Evolutionary conservation across 2,113 vertebrate genomes (phyloP).

Genomic region (Grus americana): DNA sequence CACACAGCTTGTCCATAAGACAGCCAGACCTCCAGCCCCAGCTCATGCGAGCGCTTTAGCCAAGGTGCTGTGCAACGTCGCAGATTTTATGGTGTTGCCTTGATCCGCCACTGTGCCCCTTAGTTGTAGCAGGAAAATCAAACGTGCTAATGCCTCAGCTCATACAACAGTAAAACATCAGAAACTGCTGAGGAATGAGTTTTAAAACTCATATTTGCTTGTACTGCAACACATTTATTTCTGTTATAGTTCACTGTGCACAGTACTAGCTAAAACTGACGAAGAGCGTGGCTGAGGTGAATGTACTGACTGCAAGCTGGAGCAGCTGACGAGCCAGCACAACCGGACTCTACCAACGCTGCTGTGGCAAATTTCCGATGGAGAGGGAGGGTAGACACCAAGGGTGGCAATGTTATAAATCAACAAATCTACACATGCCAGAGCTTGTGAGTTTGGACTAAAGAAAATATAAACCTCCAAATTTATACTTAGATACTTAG

Average conservation of each 20-base stretch:
- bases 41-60: neutral
- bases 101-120: neutral
- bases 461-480: neutral
- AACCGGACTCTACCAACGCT: neutral
- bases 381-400: neutral
- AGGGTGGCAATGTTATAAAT: neutral
- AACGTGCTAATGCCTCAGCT: neutral
- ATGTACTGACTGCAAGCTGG: neutral
- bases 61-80: neutral
- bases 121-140: neutral
- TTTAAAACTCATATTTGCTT: neutral
- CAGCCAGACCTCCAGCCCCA: neutral
- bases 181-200: neutral
- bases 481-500: neutral
- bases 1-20: neutral
- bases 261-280: neutral
- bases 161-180: neutral
- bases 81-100: neutral
- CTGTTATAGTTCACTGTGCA: neutral
- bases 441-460: neutral
- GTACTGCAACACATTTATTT: neutral
- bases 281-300: neutral
- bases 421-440: fast-evolving
- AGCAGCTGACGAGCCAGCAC: neutral
- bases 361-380: neutral